phyloP scores from a whole-genome alignment of 2,888 invertebrate genomes.

The Habrosyne pyritoides region DNA sequence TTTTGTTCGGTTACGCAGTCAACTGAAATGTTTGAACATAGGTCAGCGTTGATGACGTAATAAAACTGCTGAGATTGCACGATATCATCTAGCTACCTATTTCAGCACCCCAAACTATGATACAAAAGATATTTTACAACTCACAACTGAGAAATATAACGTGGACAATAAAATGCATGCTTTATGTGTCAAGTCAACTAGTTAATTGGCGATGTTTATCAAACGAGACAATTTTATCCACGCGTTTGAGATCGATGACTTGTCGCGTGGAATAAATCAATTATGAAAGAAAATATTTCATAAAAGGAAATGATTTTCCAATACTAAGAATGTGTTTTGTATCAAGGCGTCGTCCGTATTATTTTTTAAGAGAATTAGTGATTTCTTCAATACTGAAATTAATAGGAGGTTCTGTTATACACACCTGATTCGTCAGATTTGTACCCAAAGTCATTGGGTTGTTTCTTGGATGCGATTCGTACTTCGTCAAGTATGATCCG shows the following conservation, averaged over 20 bases:
- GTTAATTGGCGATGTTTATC: no score
- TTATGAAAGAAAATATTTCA: no score
- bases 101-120: background rate
- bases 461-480: conserved; percentile 84
- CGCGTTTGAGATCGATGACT: no score
- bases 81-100: conserved; percentile 32
- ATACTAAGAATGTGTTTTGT: background rate
- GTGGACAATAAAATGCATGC: no score
- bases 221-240: no score
- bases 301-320: no score
- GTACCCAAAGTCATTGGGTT: conserved; percentile 86
- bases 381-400: no score
- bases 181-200: no score
- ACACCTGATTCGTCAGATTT: conserved; percentile 85
- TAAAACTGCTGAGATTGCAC: conserved; percentile 34
- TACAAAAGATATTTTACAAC: background rate
- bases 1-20: conserved; percentile 23
- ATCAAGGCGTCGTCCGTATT: no score
- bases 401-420: conserved; percentile 12
- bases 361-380: no score
- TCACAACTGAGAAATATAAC: no score
- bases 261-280: no score
- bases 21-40: conserved; percentile 20
- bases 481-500: conserved; percentile 88
- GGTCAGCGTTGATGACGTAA: conserved; percentile 40